A percentile compares a stretch with the other conserved stretches of the same genome.
Conservation (phyloP, 2,797 vertebrate genomes). For the Microctenopoma steveboyesi region DNA sequence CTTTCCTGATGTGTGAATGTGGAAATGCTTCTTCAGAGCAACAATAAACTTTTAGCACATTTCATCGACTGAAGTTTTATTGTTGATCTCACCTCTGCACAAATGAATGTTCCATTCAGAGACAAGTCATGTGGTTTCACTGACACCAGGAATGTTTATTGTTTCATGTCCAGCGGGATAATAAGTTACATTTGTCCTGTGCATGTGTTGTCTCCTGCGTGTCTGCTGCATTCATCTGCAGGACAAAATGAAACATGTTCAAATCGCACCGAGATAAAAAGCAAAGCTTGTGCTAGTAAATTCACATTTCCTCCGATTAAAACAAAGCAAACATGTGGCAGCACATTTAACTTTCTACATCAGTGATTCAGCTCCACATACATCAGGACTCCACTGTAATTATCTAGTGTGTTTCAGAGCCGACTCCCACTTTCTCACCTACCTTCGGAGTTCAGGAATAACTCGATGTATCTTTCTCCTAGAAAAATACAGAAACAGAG, state of each 20-base stretch:
- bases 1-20: constrained; percentile 9
- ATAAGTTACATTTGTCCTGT: constrained; percentile 26
- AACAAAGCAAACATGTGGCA: background rate
- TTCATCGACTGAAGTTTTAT: constrained; percentile 14
- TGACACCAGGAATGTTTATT: constrained; percentile 54
- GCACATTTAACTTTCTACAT: background rate
- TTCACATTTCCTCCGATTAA: background rate
- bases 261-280: background rate
- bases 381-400: background rate
- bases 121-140: background rate
- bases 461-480: constrained; percentile 89
- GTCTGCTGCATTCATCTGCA: constrained; percentile 48
- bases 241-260: background rate
- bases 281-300: background rate
- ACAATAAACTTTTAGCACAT: constrained; percentile 56
- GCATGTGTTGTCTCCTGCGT: background rate
- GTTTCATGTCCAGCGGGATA: constrained; percentile 22
- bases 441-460: constrained; percentile 87
- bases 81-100: background rate
- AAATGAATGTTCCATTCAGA: too few relatives aligned
- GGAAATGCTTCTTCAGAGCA: constrained; percentile 37
- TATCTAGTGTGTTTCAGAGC: too few relatives aligned
- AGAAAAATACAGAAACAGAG: background rate
- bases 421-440: constrained; percentile 27
- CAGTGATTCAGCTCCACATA: background rate